A percentile compares a stretch with the other conserved stretches of the same genome.
These are phyloP conservation scores for Drosophila repletoides DNA, from an alignment of 1,140 invertebrate species.

Conservation along the genomic window DNA sequence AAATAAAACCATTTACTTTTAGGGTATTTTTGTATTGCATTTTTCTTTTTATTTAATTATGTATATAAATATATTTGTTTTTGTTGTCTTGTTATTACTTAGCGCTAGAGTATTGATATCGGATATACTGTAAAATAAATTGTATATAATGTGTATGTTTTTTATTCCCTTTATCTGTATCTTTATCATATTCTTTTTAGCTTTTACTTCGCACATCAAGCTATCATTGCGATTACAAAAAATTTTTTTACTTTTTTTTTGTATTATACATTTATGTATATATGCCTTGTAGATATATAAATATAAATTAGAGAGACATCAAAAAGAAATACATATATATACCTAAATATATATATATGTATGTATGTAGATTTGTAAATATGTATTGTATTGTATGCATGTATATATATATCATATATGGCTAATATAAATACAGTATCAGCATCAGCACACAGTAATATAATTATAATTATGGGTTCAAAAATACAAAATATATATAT, in stretches of 20 bases:
- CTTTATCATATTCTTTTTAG: conserved; percentile 4
- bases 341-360: conserved; percentile 23
- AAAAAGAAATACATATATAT: conserved; percentile 55
- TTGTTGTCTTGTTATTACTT: conserved; percentile 68
- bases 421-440: conserved; percentile 34
- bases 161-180: conserved; percentile 16
- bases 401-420: conserved; percentile 31
- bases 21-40: conserved; percentile 50
- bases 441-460: conserved; percentile 7
- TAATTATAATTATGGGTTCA: conserved; percentile 3
- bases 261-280: conserved; percentile 18
- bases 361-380: conserved; percentile 2
- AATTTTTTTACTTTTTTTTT: conserved; percentile 12
- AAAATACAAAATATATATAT: conserved; percentile 4
- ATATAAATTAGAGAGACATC: conserved; percentile 64
- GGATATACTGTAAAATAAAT: conserved; percentile 78
- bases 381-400: conserved; percentile 16
- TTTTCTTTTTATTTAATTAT: conserved; percentile 70
- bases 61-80: conserved; percentile 78
- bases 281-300: conserved; percentile 44
- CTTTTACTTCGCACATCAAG: not conserved
- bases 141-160: conserved; percentile 73
- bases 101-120: conserved; percentile 72
- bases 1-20: not conserved
- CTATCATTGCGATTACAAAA: conserved; percentile 34